These are phyloP conservation scores for Theristus sp. DNA, from an alignment of 2,888 invertebrate species.

Conservation along the genomic window DNA sequence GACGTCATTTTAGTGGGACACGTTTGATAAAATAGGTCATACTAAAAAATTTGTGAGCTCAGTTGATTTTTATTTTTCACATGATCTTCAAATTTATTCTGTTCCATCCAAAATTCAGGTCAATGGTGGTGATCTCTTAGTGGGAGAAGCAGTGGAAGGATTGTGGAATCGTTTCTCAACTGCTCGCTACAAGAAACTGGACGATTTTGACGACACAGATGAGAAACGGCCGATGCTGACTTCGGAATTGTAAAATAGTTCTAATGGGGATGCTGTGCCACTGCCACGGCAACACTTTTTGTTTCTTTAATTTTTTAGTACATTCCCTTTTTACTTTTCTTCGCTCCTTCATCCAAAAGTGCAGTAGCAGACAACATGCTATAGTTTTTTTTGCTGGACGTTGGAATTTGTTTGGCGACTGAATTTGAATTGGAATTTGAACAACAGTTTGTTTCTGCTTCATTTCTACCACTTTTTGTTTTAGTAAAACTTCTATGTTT, in stretches of 20 bases:
- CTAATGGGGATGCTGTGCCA: too few relatives aligned
- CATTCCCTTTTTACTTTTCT: neutral
- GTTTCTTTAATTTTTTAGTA: neutral
- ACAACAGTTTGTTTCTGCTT: neutral
- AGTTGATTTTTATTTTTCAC: neutral
- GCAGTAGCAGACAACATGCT: neutral
- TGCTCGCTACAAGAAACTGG: neutral
- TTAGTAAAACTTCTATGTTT: neutral
- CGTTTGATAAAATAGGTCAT: too few relatives aligned
- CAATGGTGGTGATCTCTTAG: constrained; percentile 1
- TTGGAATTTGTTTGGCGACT: too few relatives aligned
- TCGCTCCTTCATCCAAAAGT: neutral
- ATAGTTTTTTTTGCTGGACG: neutral
- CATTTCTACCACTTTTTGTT: neutral
- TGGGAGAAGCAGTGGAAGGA: neutral
- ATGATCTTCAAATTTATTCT: too few relatives aligned
- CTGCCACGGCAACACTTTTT: too few relatives aligned
- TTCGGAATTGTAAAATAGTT: neutral
- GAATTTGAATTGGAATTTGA: neutral
- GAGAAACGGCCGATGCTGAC: neutral
- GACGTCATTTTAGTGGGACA: too few relatives aligned
- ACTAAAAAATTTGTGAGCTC: too few relatives aligned
- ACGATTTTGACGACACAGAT: neutral
- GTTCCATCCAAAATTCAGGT: too few relatives aligned
- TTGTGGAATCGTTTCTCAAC: neutral